Evolutionary conservation across 2,888 invertebrate species (phyloP), one percentile per base, ranked within the genome.

Genomic region (Alviniconcha strummeri): DNA sequence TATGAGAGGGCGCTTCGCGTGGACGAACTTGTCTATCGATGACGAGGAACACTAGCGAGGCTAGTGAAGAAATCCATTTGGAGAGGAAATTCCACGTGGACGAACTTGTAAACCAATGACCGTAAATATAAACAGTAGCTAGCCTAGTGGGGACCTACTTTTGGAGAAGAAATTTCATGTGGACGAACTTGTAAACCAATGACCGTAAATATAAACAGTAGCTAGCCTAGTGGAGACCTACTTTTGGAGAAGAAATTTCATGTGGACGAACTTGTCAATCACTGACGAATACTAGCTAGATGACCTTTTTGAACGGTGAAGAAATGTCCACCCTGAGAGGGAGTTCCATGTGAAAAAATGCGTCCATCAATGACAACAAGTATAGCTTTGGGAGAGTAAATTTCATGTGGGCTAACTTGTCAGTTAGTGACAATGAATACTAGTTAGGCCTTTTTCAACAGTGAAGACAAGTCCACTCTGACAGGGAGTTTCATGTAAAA

Each of bases 11-110:
- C 0, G 36, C 36, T 36, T 36, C 36, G 36, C 36, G 36, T 36
- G 36, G 36, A 36, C 36, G 36, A 36, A 36, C 36, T 36, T 0
- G 36, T 36, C 88, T n/a, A 88, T 87, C 6, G 86, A 87, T 52
- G 86, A 88, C 71, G 87, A 36, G 36, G 36, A 36, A 36, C 36
- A 36, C 36, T 36, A 36, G 36, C 36, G 36, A 36, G 36, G 36
- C 36, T 36, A 36, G 36, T 36, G 36, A 36, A 3, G 36, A 36
- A 88, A 1, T 80, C 80, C 11, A 88, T 87, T 7, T 76, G 88
- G 78, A 85, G 87, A 78, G 67, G 87, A 6, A 88, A 87, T 81
- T 86, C 88, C 19, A 84, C 84, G 84, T 80, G 86, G 84, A 86
- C 88, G 54, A 84, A 86, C 64, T 67, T 86, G 57, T 82, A 84